Base-by-base conservation (phyloP, 2,797 vertebrate genomes). In the Cephalopachus bancanus region DNA sequence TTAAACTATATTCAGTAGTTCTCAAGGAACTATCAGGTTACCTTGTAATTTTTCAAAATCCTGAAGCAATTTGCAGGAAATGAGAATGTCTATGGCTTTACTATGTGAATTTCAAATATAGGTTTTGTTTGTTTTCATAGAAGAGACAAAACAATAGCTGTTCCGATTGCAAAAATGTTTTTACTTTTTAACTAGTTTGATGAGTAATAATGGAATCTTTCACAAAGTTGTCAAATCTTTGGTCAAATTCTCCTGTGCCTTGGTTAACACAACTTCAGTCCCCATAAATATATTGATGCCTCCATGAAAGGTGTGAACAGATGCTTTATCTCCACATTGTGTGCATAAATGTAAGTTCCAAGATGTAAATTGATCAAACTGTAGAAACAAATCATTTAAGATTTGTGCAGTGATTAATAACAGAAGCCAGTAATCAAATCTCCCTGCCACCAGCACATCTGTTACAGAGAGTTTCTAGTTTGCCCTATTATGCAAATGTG, bases 331-430 rank as follows among this genome's bases (percentile, higher is more conserved):
- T 98, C 97, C 96, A 98, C 94, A 98, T 98, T 98, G 98, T 98
- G 95, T 98, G 97, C 98, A 97, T 98, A 99, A 98, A 98, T 98
- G 97, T 97, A 98, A 97, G 72, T 85, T 95, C 97, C 98, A 83
- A 97, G 98, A 98, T 97, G 96, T 97, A 98, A 99, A 98, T 98
- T 98, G 98, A 99, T 98, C 98, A 98, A 98, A 98, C 96, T 97
- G 97, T 98, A 98, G 98, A 98, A 99, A 98, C 98, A 99, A 99
- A 99, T 99, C 98, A 98, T 98, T 98, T 98, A 98, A 98, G 98
- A 98, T 98, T 98, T 98, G 98, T 98, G 98, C 97, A 98, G 98
- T 98, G 98, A 99, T 99, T 99, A 99, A 99, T 99, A 99, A 99
- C 97, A 98, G 97, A 98, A 98, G 98, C 97, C 97, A 98, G 98